Evolutionary conservation across 30 jellyfish, hydroid and myxozoan species (phyloP).

Genomic region (Pelagia noctiluca): DNA sequence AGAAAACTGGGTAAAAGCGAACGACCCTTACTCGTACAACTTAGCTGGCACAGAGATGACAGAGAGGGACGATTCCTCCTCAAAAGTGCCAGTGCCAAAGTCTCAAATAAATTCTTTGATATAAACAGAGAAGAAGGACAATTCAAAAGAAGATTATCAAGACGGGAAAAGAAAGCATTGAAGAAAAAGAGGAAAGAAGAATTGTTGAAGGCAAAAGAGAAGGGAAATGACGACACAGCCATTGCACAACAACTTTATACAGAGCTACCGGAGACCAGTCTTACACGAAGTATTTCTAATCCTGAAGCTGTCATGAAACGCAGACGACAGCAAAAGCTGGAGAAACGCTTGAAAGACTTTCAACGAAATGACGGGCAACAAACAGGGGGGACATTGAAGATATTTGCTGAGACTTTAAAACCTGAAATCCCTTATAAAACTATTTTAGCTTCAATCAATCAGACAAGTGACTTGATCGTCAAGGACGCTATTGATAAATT

Average conservation of each 20-base stretch:
- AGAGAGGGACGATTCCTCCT: slow-evolving; percentile 96
- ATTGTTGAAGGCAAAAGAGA: slow-evolving; percentile 39
- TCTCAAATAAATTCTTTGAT: slow-evolving; percentile 78
- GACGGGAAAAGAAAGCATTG: slow-evolving; percentile 87
- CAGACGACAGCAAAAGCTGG: slow-evolving; percentile 92
- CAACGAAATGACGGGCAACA: slow-evolving; percentile 87
- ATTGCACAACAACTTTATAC: slow-evolving; percentile 78
- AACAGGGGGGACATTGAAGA: slow-evolving; percentile 95
- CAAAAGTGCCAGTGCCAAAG: slow-evolving; percentile 86
- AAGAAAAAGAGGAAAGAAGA: slow-evolving; percentile 86
- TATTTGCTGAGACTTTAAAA: slow-evolving; percentile 93
- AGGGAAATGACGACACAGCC: slow-evolving; percentile 59
- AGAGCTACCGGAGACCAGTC: slow-evolving; percentile 93
- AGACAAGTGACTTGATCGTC: slow-evolving; percentile 82
- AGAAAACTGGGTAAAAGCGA: slow-evolving; percentile 79
- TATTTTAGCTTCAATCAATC: slow-evolving; percentile 82
- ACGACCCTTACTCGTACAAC: slow-evolving; percentile 89
- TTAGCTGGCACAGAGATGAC: slow-evolving; percentile 96
- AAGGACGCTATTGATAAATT: slow-evolving; percentile 97
- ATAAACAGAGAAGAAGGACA: slow-evolving; percentile 86
- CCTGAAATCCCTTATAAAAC: slow-evolving; percentile 99
- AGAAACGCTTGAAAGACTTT: slow-evolving; percentile 83
- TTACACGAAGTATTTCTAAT: slow-evolving; percentile 89
- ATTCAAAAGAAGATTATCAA: slow-evolving; percentile 85
- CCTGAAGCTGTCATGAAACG: slow-evolving; percentile 98